Base-by-base conservation (phyloP, 2,888 invertebrate species). In the Epistrophe eligans region DNA sequence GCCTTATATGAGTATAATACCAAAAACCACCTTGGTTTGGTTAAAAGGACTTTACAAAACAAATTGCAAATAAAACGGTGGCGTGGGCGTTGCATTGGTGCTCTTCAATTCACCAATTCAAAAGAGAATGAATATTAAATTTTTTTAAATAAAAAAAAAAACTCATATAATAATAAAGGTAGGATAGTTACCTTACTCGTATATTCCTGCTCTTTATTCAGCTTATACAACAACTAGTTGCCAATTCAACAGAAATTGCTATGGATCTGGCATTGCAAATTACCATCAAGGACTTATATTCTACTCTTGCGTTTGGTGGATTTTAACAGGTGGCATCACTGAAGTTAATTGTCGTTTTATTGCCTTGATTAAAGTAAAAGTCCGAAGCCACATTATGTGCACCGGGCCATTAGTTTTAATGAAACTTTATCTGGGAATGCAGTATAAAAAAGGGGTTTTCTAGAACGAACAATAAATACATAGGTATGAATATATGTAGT, bases 361-460 rank as follows among this genome's bases (percentile, higher is more conserved):
- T 87, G 79, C 87, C 83, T 79, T 79, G 87, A 83, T 87, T 83
- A 87, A 83, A 79, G 83, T 87, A 79, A 87, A 79, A 87, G 79
- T 79, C 76, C 79, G 72, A 76, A 73, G 76, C 87, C 87, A 76
- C 82, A 87, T 87, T 60, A 87, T 87, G 79, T 76, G 79, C 67
- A 67, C 57, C 38, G 83, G 87, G 57, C 87, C 76, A 87, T 87
- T 87, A 83, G 87, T 87, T 87, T 83, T 87, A 87, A 87, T 87
- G 87, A 87, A 87, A 87, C 64, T 76, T 83, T 66, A 79, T 81
- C 55, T 35, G 35, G 66, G 48, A 58, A 79, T 87, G 83, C 83
- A 82, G 66, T 83, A 79, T 52, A 79, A 74, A 67, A 66, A 24
- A 24, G 24, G 50, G 79, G 24, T 70, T 70, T 28, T 71, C 48